These are phyloP conservation scores for Xiphydria camelus DNA, from an alignment of 2,888 invertebrate genomes.

Conservation along the genomic window DNA sequence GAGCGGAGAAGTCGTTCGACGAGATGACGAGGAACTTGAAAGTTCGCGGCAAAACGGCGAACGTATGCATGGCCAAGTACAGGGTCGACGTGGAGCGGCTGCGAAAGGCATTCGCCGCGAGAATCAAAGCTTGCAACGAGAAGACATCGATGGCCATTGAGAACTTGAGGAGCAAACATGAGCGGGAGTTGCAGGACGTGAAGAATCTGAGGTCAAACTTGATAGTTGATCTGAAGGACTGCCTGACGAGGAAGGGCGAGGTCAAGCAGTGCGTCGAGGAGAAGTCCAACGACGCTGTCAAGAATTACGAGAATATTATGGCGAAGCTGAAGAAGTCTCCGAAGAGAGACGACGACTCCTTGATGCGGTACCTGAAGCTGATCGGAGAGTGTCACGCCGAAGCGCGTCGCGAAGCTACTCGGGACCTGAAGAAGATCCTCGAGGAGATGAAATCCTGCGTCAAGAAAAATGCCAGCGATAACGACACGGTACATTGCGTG, in stretches of 20 bases:
- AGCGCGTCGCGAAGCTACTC: conserved; percentile 2
- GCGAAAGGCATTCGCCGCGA: conserved; percentile 4
- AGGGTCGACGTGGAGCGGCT: conserved; percentile 4
- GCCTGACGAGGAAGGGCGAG: not conserved
- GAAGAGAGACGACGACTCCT: conserved; percentile 6
- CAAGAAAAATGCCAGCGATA: not conserved
- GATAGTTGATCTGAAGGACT: not conserved
- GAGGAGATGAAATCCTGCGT: conserved; percentile 2
- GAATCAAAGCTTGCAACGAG: conserved; percentile 15
- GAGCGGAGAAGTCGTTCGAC: conserved; percentile 13
- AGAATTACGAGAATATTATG: not conserved
- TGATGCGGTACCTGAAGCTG: conserved; percentile 5
- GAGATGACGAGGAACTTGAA: conserved; percentile 6
- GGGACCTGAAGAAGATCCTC: conserved; percentile 4
- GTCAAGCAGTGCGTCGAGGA: not conserved
- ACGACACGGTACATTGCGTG: conserved; percentile 3
- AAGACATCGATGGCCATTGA: conserved; percentile 7
- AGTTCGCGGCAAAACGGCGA: not conserved
- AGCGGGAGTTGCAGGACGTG: conserved; percentile 9
- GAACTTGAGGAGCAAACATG: conserved; percentile 8
- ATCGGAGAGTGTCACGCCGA: conserved; percentile 8
- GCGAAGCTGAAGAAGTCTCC: conserved; percentile 5
- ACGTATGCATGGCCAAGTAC: conserved; percentile 8
- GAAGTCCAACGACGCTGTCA: not conserved
- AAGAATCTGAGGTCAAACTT: not conserved